Base-by-base conservation (phyloP, 2,888 invertebrate species). In the Agonopterix subpropinquella region DNA sequence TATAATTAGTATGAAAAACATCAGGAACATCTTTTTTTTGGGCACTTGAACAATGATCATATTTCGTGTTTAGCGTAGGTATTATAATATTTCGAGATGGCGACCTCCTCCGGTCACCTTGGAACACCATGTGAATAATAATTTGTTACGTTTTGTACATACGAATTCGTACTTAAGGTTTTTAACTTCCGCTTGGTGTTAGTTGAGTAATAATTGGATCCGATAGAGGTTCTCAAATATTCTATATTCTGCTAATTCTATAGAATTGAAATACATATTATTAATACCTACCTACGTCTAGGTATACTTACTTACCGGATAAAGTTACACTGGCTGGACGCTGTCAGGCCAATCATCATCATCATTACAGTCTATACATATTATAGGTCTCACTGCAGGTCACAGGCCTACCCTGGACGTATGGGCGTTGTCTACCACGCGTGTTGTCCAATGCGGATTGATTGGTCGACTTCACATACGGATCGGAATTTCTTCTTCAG, bases 31-130 rank as follows among this genome's bases (percentile, higher is more conserved):
- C 18, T 2, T 28, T 28, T 28, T 18, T 28, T 28, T 35, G 41
- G 28, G 35, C 39, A 28, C 28, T 28, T 28, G 28, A 28, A 28
- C 28, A 28, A 28, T 28, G 28, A 45, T 47, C 36, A 43, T 37
- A 47, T 51, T 45, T 45, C 36, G 44, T 48, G 28, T 48, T 47
- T 44, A 13, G 13, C n/a, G 13, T 13, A 13, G 13, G 13, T 13
- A 47, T 11, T 41, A 35, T 47, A 43, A 39, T 46, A 45, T 39
- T 28, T 41, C 11, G 36, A 51, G 45, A 52, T 52, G 28, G 7
- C 28, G 57, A 54, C 58, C 61, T 61, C 57, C 47, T 43, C 54
- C 36, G 59, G 48, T 53, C 48, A 53, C 61, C 61, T 61, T 61
- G 61, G 52, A 48, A 57, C 58, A 45, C 44, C 49, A 48, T 48